Conservation (phyloP, 2,888 invertebrate genomes). For the Exocentrus adspersus region DNA sequence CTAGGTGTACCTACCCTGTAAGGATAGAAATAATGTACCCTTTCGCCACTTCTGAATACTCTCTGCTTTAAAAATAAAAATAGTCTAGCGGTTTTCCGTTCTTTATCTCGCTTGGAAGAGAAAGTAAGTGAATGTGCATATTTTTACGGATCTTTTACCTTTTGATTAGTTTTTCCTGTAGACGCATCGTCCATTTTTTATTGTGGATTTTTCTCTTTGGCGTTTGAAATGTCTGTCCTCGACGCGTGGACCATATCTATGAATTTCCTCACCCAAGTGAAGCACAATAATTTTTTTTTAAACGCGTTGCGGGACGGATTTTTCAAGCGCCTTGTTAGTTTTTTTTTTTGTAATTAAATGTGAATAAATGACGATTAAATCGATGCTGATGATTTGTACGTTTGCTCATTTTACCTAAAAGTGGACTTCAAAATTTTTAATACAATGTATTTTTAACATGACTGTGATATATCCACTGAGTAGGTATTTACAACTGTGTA, state of each 20-base stretch:
- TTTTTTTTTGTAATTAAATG: too few species aligned
- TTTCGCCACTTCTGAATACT: slow-evolving; percentile 39
- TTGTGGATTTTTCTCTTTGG: background rate
- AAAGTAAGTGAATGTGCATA: slow-evolving; percentile 28
- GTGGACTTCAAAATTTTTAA: slow-evolving; percentile 31
- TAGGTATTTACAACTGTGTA: slow-evolving; percentile 21
- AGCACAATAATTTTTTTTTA: too few species aligned
- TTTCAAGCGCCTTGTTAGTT: too few species aligned
- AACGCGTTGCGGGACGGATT: too few species aligned
- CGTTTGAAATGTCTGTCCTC: background rate
- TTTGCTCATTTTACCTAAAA: slow-evolving; percentile 28
- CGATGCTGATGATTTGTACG: background rate
- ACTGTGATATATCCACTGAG: slow-evolving; percentile 33
- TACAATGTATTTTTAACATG: slow-evolving; percentile 24
- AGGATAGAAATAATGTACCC: slow-evolving; percentile 26
- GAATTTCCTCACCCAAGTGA: too few species aligned
- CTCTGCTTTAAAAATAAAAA: slow-evolving; percentile 43
- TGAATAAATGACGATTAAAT: too few species aligned
- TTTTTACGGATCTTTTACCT: slow-evolving; percentile 27
- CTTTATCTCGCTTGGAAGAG: slow-evolving; percentile 26
- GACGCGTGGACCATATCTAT: too few species aligned
- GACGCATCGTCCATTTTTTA: slow-evolving; percentile 31
- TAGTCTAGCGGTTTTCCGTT: slow-evolving; percentile 18
- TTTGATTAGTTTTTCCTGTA: slow-evolving; percentile 23
- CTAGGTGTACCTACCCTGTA: slow-evolving; percentile 30